Percentiles rank a stretch among this genome's conserved stretches.
Conservation (phyloP, 2,797 vertebrate species). For the Lerista edwardsae region DNA sequence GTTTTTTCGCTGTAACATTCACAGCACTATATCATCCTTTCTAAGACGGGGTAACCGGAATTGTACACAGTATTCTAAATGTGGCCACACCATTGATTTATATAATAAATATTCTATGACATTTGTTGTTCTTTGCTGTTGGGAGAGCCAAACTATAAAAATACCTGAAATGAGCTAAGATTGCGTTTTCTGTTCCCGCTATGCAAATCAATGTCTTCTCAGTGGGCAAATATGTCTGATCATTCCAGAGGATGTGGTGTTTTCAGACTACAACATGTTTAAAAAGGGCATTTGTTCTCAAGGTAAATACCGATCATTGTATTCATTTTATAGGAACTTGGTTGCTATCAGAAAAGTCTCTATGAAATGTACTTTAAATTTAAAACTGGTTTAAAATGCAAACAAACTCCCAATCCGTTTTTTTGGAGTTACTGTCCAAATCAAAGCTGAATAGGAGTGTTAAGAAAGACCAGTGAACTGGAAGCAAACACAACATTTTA, state of each 20-base stretch:
- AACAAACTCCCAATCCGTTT: not conserved
- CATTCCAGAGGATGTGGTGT: not conserved
- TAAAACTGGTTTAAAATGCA: not conserved
- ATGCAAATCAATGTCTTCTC: conserved; percentile 35
- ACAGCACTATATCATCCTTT: not conserved
- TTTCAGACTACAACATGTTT: no score
- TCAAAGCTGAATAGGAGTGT: not conserved
- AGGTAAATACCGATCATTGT: not conserved
- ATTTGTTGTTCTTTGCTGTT: not conserved
- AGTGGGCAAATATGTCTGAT: not conserved
- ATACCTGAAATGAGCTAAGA: conserved; percentile 1
- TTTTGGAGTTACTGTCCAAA: not conserved
- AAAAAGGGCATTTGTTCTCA: not conserved
- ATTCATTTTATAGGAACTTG: not conserved
- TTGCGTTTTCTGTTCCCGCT: conserved; percentile 26
- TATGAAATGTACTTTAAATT: not conserved
- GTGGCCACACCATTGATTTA: not conserved
- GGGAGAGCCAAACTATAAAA: conserved; percentile 25
- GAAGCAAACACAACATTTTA: no score
- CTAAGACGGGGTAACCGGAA: not conserved
- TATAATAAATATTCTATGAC: not conserved
- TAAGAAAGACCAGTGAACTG: not conserved
- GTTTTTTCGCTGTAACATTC: not conserved
- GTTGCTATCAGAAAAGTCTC: not conserved
- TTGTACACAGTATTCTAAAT: conserved; percentile 9